These are phyloP conservation scores for Myiotriccus ornatus DNA, from an alignment of 2,797 vertebrate species.

Conservation along the genomic window DNA sequence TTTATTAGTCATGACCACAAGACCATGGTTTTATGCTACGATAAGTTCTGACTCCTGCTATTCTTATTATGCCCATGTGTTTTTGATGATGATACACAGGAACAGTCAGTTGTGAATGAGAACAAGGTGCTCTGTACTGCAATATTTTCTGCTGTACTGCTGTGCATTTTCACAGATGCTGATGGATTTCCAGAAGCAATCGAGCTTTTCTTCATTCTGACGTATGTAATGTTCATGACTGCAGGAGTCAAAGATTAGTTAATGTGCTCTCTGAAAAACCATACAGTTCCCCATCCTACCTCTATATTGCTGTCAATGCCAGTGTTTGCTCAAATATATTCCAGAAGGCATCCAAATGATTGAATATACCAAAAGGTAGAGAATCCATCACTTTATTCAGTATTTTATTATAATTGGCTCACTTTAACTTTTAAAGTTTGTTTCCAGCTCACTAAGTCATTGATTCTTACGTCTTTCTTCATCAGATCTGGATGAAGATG, in stretches of 20 bases:
- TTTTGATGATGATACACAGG: slow-evolving; percentile 1
- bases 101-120: slow-evolving; percentile 1
- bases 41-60: neutral
- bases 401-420: neutral
- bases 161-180: neutral
- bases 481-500: neutral
- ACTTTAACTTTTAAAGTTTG: neutral
- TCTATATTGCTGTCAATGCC: neutral
- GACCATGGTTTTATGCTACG: neutral
- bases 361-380: neutral
- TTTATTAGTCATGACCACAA: slow-evolving; percentile 22
- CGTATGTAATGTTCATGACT: neutral
- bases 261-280: neutral
- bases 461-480: neutral
- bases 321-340: neutral
- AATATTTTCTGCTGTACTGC: neutral
- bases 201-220: neutral
- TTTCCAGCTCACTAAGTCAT: neutral
- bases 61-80: neutral
- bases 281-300: neutral
- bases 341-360: neutral
- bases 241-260: neutral
- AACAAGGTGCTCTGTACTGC: neutral
- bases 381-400: neutral
- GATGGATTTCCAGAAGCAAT: neutral